Base-by-base conservation (phyloP, 2,797 vertebrate species). In the Coregonus sp. region DNA sequence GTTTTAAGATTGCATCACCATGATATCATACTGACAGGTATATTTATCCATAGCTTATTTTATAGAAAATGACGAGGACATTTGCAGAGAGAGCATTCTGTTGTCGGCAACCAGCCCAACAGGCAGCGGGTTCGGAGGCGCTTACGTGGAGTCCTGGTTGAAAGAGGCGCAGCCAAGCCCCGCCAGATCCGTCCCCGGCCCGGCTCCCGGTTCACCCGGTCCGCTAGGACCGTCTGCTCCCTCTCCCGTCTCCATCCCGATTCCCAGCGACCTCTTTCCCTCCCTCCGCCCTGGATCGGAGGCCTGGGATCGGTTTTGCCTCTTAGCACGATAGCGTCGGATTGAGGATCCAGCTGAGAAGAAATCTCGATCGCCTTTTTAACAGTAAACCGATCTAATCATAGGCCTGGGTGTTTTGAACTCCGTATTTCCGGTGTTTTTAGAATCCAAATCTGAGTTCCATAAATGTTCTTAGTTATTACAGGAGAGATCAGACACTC, bases 101-200 rank as follows among this genome's bases (percentile, higher is more conserved):
- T 6, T 35, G 33, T 72, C 16, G 14, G 31, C 29, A 35, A 61
- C 9, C 56, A 66, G 20, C 40, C 51, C 9, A 50, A 40, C 0
- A 54, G 63, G 40, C 0, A 54, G 15, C 15, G 47, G 31, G 51
- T 40, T 70, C 59, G 40, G 72, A 33, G 15, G 4, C 72, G 29
- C 96, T 96, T 96, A 98, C 97, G 96, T 98, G 95, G 95, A 96
- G 91, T 98, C 97, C 81, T 98, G 97, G 92, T 97, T 98, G 92
- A 97, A 98, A 47, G 96, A 96, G 86, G 96, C 96, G 89, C 96
- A 96, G 87, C 93, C 92, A 77, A 94, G 93, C 71, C 79, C 90
- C 80, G 78, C 82, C 89, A 84, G n/a, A n/a, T 16, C 84, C 79
- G 75, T 77, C 78, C 47, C 78, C 85, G 78, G 84, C 90, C 81